Base-by-base conservation (phyloP, 2,113 vertebrate species). In the Astur gentilis region DNA sequence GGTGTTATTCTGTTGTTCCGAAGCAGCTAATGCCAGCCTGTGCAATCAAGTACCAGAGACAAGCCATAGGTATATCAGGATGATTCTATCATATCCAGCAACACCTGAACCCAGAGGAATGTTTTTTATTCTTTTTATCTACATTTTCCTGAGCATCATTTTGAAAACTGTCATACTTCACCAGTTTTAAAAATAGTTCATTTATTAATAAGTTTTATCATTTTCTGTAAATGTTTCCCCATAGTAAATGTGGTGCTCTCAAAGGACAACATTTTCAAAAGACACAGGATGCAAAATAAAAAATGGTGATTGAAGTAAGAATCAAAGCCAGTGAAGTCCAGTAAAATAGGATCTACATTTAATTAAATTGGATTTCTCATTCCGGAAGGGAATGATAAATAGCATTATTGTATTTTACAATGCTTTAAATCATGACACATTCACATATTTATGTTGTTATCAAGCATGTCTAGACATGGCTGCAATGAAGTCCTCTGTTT, bases 311-410 rank as follows among this genome's bases (percentile, higher is more conserved):
- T 82, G 95, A 82, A 91, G 76, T 60, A 93, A 95, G 75, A 95
- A 64, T 76, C 91, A 96, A 94, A 79, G 73, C 83, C 77, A 94
- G 42, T 87, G 65, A 96, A 92, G 55, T 94, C 70, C 85, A 75
- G 45, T 84, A 73, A 72, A 91, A 89, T 20, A 50, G 67, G 87
- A 97, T 72, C 91, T 82, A 79, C 61, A 66, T 92, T 96, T 96
- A 97, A 95, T 97, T 97, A 97, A 96, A 97, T 85, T 75, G 29
- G 15, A 96, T 97, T 97, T 95, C 81, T 97, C 76, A 83, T 92
- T 97, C 84, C 89, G 77, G 81, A 97, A 97, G 55, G 40, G 49
- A 95, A 91, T 55, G 75, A 93, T 91, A 95, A 93, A 84, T 62
- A 83, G 6, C 11, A 58, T 76, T 82, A 73, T 21, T 92, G 16